Evolutionary conservation across 1,140 invertebrate genomes (phyloP).

Genomic region (Euwallacea similis): DNA sequence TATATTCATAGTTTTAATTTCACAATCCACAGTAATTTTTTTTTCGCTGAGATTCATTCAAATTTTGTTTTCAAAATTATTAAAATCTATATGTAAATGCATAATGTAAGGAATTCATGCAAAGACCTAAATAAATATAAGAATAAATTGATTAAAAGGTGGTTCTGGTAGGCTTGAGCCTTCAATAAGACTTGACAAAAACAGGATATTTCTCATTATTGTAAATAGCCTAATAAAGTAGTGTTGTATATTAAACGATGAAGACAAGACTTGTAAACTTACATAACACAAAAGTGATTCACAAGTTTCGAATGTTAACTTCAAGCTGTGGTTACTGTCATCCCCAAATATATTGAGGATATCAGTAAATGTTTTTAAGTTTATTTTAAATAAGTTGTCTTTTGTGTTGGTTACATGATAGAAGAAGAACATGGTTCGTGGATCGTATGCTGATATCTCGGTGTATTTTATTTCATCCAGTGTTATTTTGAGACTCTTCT

Average conservation of each 20-base stretch:
- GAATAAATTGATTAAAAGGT: too few species aligned
- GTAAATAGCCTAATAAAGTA: background rate
- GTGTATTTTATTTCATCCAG: constrained; percentile 90
- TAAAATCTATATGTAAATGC: background rate
- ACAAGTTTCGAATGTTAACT: constrained; percentile 74
- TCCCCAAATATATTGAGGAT: constrained; percentile 84
- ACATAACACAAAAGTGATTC: constrained; percentile 73
- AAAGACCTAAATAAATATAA: too few species aligned
- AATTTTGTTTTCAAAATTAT: constrained; percentile 17
- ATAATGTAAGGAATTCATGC: too few species aligned
- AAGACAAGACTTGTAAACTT: constrained; percentile 48
- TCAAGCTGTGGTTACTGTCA: constrained; percentile 67
- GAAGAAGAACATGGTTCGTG: constrained; percentile 77
- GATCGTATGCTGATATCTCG: constrained; percentile 89
- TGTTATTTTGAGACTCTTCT: constrained; percentile 85
- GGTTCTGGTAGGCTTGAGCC: too few species aligned
- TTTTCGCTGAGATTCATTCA: constrained; percentile 71
- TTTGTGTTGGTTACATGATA: constrained; percentile 60
- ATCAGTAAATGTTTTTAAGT: constrained; percentile 46
- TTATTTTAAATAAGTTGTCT: constrained; percentile 55
- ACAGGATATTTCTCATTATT: too few species aligned
- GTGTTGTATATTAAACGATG: background rate
- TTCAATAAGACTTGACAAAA: too few species aligned
- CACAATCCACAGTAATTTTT: constrained; percentile 87
- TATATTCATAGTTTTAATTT: constrained; percentile 80